Evolutionary conservation across 2,113 vertebrate genomes (phyloP).

Genomic region (Cyanoderma ruficeps): DNA sequence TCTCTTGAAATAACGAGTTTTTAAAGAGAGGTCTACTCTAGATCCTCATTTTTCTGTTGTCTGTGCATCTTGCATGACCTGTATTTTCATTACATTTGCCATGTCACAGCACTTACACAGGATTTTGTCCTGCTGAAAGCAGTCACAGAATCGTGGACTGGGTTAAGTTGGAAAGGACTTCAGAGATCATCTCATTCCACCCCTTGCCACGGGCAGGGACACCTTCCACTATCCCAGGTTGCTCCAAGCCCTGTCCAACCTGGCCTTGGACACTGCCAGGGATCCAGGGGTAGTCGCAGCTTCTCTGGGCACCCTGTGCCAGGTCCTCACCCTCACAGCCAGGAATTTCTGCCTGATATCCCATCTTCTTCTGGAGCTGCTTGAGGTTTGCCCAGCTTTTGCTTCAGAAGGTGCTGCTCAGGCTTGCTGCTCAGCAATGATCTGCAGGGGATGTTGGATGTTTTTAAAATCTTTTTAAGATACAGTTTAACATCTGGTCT

Average conservation of each 20-base stretch:
- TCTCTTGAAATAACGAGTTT: neutral
- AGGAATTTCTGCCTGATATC: neutral
- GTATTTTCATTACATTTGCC: neutral
- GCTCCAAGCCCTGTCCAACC: accelerated
- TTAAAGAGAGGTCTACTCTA: neutral
- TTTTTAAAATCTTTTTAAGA: neutral
- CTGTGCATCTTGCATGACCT: neutral
- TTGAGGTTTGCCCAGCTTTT: neutral
- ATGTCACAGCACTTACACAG: neutral
- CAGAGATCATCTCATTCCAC: neutral
- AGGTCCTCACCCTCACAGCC: neutral
- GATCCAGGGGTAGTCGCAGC: neutral
- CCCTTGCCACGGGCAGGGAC: neutral
- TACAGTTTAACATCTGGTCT: neutral
- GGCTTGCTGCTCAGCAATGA: neutral
- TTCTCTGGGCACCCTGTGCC: neutral
- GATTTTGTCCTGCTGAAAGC: neutral
- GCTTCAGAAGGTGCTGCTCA: neutral
- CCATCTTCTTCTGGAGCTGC: neutral
- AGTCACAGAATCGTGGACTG: neutral
- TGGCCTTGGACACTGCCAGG: neutral
- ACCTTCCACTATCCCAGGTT: accelerated
- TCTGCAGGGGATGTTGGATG: neutral
- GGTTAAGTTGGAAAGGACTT: neutral
- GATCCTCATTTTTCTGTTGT: neutral